phyloP scores from a whole-genome alignment of 2,888 invertebrate species.

The Patella pellucida region DNA sequence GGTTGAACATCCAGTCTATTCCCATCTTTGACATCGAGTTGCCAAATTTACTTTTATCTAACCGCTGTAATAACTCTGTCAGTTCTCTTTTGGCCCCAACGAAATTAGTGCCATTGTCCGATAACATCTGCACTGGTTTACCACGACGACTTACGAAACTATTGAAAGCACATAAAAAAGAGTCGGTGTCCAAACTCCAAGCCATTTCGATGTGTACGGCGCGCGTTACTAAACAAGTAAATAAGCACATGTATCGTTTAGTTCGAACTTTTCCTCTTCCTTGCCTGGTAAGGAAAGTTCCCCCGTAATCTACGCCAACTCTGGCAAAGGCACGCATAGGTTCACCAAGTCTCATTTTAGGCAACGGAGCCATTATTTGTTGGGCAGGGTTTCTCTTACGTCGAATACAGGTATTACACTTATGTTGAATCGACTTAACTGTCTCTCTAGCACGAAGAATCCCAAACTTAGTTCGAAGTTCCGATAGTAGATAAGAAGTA shows the following conservation, averaged over 20 bases:
- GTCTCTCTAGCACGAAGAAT: constrained; percentile 30
- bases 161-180: constrained; percentile 23
- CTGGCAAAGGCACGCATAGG: constrained; percentile 33
- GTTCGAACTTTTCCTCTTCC: too few species aligned
- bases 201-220: constrained; percentile 26
- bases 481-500: constrained; percentile 22
- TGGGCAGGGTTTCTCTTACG: constrained; percentile 20
- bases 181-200: constrained; percentile 12
- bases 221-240: constrained; percentile 25
- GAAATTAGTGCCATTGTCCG: constrained; percentile 23
- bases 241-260: too few species aligned
- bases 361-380: constrained; percentile 30
- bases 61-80: constrained; percentile 15
- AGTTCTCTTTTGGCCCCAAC: constrained; percentile 20
- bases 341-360: constrained; percentile 18
- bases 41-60: constrained; percentile 25
- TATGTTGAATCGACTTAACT: too few species aligned
- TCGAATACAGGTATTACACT: constrained; percentile 20
- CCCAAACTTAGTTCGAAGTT: constrained; percentile 26
- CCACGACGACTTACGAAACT: constrained; percentile 18
- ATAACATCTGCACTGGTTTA: constrained; percentile 18
- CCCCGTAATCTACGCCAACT: constrained; percentile 37
- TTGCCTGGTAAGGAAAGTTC: constrained; percentile 32
- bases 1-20: constrained; percentile 36
- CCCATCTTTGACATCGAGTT: constrained; percentile 18